phyloP scores from a whole-genome alignment of 2,113 vertebrate genomes.

The Heterotis niloticus region DNA sequence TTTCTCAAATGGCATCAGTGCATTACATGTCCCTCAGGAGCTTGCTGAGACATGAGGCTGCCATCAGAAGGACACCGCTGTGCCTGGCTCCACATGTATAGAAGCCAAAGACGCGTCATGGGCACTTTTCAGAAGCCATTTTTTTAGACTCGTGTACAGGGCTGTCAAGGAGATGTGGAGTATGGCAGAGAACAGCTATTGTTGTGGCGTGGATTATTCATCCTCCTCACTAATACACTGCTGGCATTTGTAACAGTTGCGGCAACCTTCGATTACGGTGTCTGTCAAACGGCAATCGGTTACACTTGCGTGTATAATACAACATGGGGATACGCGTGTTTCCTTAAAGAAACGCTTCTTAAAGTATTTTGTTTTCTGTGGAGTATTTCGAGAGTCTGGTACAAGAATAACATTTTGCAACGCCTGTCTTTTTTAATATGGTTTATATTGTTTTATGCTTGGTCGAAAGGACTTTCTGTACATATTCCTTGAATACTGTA shows the following conservation, averaged over 20 bases:
- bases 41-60: background rate
- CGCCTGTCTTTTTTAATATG: background rate
- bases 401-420: too few relatives aligned
- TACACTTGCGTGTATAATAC: too few relatives aligned
- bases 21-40: background rate
- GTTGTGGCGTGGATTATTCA: background rate
- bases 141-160: background rate
- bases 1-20: background rate
- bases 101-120: background rate
- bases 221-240: background rate
- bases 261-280: too few relatives aligned
- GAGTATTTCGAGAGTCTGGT: too few relatives aligned
- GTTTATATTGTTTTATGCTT: background rate
- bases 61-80: background rate
- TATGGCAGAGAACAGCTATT: background rate
- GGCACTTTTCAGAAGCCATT: slow-evolving; percentile 10
- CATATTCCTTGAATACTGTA: background rate
- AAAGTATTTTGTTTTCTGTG: too few relatives aligned
- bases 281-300: too few relatives aligned
- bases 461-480: background rate
- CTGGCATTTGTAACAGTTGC: background rate
- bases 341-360: too few relatives aligned
- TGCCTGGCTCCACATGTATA: background rate
- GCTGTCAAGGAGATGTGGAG: background rate
- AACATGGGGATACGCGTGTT: too few relatives aligned